Base-by-base conservation (phyloP, 2,888 invertebrate genomes). In the Thelaira solivaga region DNA sequence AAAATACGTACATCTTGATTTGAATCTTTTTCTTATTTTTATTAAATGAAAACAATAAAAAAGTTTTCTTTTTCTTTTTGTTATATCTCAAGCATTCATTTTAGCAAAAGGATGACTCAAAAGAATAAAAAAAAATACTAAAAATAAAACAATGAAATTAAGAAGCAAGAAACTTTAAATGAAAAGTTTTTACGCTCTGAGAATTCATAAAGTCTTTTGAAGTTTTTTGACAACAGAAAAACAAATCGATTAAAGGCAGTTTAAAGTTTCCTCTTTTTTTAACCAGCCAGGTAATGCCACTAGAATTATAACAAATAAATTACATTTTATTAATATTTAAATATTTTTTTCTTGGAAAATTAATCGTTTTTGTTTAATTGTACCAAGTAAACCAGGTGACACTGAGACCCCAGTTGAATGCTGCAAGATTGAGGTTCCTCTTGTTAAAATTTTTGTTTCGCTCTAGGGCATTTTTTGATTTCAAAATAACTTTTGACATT, bases 191-290 rank as follows among this genome's bases (percentile, higher is more conserved):
- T 71, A 53, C 45, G 45, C 65, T 71, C 36, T n/a, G 26, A 74
- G 53, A 81, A 26, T 24, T 49, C 47, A 49, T 49, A 16, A 8
- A 5, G 16, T 11, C 79, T 83, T 84, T 81, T 80, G 80, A 83
- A 82, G 83, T 83, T 81, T 81, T 81, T 82, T 83, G 83, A 81
- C 83, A 84, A 80, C 59, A 64, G 61, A 47, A 61, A 79, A 71
- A 71, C 65, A 71, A 67, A 62, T 71, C 43, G 36, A 16, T 65
- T 65, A 39, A 71, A 65, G 20, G 24, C 20, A 47, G 47, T 64
- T 76, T 71, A n/a, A n/a, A n/a, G 53, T 36, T 24, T 8, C 6
- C 36, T 7, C 31, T 13, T 13, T 6, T 13, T 13, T 13, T 0
- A 39, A 13, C 10, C 7, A 13, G n/a, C 4, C 36, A 39, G 16